These are phyloP conservation scores for Esox masquinongy DNA, from an alignment of 2,797 vertebrate genomes.

Conservation along the genomic window DNA sequence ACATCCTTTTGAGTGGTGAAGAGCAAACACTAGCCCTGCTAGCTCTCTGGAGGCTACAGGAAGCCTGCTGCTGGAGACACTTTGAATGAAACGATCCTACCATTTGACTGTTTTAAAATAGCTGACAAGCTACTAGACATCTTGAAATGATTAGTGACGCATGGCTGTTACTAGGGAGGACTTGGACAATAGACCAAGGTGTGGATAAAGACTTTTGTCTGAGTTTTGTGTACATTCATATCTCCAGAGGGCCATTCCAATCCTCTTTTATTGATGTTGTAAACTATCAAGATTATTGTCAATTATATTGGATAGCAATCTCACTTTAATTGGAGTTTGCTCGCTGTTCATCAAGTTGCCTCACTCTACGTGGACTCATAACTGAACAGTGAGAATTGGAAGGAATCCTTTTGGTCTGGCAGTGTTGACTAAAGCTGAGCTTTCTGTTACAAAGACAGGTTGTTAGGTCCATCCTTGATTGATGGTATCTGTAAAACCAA, in stretches of 20 bases:
- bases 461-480: conserved; percentile 61
- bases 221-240: not conserved
- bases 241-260: not conserved
- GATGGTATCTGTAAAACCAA: conserved; percentile 71
- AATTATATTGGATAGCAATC: conserved; percentile 16
- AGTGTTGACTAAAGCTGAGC: conserved; percentile 42
- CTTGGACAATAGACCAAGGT: not conserved
- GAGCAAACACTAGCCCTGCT: not conserved
- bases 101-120: conserved; percentile 10
- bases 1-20: not conserved
- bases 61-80: not conserved
- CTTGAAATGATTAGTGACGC: not conserved
- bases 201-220: not conserved
- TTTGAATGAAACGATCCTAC: not conserved
- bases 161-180: not conserved
- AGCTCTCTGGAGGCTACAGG: not conserved
- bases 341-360: conserved; percentile 28
- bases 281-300: not conserved
- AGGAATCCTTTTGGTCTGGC: conserved; percentile 14
- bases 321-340: conserved; percentile 26
- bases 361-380: conserved; percentile 15
- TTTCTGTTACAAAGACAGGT: conserved; percentile 35
- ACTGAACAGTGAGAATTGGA: conserved; percentile 25
- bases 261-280: not conserved
- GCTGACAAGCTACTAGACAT: conserved; percentile 9